Evolutionary conservation across 2,888 invertebrate species (phyloP).

Genomic region (Drosophila hawaiiensis): DNA sequence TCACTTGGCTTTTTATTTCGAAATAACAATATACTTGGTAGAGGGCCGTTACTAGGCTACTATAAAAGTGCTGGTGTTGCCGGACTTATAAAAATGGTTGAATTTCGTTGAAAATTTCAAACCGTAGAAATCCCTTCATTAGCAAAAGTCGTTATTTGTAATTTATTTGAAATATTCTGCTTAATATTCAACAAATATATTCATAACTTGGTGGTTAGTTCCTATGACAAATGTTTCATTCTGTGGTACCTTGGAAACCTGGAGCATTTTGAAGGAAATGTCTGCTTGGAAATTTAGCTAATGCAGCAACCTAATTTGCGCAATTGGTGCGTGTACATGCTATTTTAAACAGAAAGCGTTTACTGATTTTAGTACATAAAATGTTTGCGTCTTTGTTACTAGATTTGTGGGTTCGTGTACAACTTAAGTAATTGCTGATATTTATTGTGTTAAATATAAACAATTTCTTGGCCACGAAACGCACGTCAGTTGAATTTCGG

Average conservation of each 20-base stretch:
- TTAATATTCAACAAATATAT: neutral
- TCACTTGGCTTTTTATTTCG: neutral
- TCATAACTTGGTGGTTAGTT: neutral
- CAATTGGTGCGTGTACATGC: neutral
- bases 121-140: neutral
- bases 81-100: neutral
- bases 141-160: neutral
- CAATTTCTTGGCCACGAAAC: neutral
- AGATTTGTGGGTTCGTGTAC: neutral
- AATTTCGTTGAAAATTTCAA: neutral
- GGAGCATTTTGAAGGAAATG: neutral
- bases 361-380: neutral
- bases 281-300: neutral
- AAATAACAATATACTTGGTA: slow-evolving; percentile 11
- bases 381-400: neutral
- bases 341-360: neutral
- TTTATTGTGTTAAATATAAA: neutral
- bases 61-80: neutral
- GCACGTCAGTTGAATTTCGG: no score
- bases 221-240: neutral
- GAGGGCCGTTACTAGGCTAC: slow-evolving; percentile 39
- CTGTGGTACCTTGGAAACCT: neutral
- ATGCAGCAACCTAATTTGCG: neutral
- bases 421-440: neutral
- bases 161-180: neutral